These are phyloP conservation scores for Sinhomidia bicolor DNA, from an alignment of 2,888 invertebrate species.

Conservation along the genomic window DNA sequence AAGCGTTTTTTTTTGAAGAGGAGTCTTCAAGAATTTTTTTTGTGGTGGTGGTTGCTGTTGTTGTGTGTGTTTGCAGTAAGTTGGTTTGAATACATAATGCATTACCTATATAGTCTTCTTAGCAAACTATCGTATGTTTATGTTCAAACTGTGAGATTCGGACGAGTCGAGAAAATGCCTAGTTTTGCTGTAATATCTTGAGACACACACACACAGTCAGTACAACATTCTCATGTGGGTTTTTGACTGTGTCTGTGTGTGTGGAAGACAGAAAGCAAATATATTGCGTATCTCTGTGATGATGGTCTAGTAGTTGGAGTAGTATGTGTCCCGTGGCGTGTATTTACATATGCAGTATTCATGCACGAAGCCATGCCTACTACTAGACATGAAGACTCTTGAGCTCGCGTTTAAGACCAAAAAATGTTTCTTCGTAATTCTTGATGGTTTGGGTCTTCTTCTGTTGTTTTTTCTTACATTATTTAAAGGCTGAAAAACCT, in stretches of 20 bases:
- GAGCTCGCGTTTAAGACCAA: constrained; percentile 34
- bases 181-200: constrained; percentile 9
- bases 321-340: neutral
- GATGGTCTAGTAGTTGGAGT: no score
- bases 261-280: neutral
- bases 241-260: constrained; percentile 2
- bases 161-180: neutral
- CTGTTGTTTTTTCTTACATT: constrained; percentile 34
- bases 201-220: neutral
- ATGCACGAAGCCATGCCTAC: neutral
- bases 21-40: constrained; percentile 38
- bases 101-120: neutral
- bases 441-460: constrained; percentile 41
- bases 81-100: neutral
- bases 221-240: neutral
- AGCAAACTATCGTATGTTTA: neutral
- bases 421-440: neutral
- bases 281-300: no score
- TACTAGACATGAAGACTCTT: constrained; percentile 44
- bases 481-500: constrained; percentile 46
- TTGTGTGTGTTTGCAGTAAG: neutral
- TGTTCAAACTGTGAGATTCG: no score
- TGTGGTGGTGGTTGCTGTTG: constrained; percentile 29
- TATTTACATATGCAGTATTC: neutral
- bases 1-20: constrained; percentile 32